Conservation (phyloP, 1,140 invertebrate species). For the Contarinia nasturtii region DNA sequence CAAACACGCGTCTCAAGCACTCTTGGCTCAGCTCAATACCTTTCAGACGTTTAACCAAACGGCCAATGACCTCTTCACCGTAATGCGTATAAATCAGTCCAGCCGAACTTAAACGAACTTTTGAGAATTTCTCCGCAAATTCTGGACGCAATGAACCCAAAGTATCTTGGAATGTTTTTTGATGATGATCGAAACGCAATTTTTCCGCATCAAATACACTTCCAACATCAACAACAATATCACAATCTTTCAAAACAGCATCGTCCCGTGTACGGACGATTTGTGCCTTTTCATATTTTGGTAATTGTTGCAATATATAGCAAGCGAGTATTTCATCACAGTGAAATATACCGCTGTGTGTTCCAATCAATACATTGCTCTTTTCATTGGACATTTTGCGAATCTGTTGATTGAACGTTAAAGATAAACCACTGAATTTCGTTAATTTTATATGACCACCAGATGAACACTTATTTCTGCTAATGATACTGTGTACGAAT, state of each 20-base stretch:
- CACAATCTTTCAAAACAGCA: conserved; percentile 55
- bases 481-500: no score
- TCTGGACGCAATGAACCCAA: conserved; percentile 17
- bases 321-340: conserved; percentile 93
- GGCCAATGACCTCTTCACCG: conserved; percentile 59
- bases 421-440: no score
- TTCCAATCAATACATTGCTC: conserved; percentile 39
- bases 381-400: no score
- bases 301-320: conserved; percentile 69
- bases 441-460: no score
- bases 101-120: conserved; percentile 69
- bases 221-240: conserved; percentile 96
- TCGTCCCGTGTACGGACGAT: conserved; percentile 52
- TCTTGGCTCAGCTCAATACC: conserved; percentile 26
- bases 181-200: conserved; percentile 89
- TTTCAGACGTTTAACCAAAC: conserved; percentile 27
- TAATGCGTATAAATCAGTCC: conserved; percentile 86
- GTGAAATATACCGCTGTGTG: conserved; percentile 72
- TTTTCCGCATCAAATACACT: conserved; percentile 57
- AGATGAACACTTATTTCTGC: no score
- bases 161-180: conserved; percentile 45
- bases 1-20: conserved; percentile 43
- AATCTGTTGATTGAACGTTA: no score
- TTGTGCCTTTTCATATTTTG: conserved; percentile 58
- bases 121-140: background rate